Conservation (phyloP, 1,140 invertebrate genomes). For the Adoxophyes honmai region DNA sequence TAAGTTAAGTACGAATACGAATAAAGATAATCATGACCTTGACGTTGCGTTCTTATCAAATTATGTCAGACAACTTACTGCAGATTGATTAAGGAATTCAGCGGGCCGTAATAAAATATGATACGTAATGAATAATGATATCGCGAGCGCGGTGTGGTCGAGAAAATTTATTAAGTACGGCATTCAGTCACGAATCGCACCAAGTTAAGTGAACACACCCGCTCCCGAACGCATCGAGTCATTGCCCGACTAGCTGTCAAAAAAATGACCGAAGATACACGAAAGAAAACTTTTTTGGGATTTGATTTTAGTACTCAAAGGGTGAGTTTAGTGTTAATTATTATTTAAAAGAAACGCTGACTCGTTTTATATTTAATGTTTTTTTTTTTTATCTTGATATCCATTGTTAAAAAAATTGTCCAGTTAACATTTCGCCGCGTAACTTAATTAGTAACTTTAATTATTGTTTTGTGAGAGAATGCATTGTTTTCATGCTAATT, state of each 20-base stretch:
- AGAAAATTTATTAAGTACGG: slow-evolving; percentile 30
- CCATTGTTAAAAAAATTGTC: slow-evolving; percentile 16
- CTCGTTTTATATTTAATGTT: neutral
- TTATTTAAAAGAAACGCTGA: neutral
- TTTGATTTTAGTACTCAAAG: slow-evolving; percentile 90
- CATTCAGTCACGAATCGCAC: slow-evolving; percentile 45
- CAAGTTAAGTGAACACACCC: slow-evolving; percentile 18
- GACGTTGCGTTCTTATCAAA: slow-evolving; percentile 33
- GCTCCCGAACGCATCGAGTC: slow-evolving; percentile 54
- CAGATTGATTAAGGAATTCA: slow-evolving; percentile 31
- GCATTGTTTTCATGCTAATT: neutral
- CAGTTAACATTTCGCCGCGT: neutral
- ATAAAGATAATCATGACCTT: slow-evolving; percentile 27
- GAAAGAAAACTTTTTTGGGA: slow-evolving; percentile 81
- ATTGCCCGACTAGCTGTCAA: slow-evolving; percentile 47
- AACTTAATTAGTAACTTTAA: slow-evolving; percentile 19
- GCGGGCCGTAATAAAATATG: slow-evolving; percentile 31
- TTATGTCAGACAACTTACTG: slow-evolving; percentile 25
- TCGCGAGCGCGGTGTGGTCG: slow-evolving; percentile 29
- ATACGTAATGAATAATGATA: slow-evolving; percentile 42
- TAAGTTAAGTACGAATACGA: neutral
- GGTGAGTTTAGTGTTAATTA: slow-evolving; percentile 71
- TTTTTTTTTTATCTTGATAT: neutral
- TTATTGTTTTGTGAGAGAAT: slow-evolving; percentile 18
- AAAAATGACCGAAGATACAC: slow-evolving; percentile 61